Base-by-base conservation (phyloP, 2,888 invertebrate genomes). In the Nomada fucata region DNA sequence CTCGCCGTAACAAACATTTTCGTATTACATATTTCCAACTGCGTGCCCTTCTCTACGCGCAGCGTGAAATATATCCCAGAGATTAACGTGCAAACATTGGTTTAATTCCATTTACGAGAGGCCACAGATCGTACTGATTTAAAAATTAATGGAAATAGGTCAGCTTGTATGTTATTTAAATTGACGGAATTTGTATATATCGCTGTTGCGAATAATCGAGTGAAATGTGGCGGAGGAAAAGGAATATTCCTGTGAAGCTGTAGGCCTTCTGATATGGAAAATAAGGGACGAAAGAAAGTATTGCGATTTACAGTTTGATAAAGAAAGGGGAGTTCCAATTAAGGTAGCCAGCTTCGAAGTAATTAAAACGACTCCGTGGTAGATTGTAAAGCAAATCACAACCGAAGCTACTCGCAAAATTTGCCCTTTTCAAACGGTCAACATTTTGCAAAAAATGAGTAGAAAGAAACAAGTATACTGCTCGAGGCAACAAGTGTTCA, bases 101-200 rank as follows among this genome's bases (percentile, higher is more conserved):
- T 78, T 63, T 63, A 26, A n/a, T 52, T 72, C 61, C 50, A 63
- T 78, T 68, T 63, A 44, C n/a, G 55, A 67, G 67, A 29, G 61
- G 36, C 13, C 60, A n/a, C 9, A 42, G 59, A 60, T 69, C 64
- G 15, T 5, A 15, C 23, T n/a, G 70, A 70, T 73, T 53, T 65
- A n/a, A 53, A 55, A 69, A 74, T 79, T 29, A 70, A 81, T 67
- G 75, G 70, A 81, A 79, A 70, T 55, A 47, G 69, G 53, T 1
- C 79, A 42, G 44, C 23, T n/a, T 9, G 10, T 57, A 57, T 69
- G 47, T 80, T 78, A 73, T 70, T 79, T 18, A 75, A 71, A 75
- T 71, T 71, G 65, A 42, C 61, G 15, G 15, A 29, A 5, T 52
- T 57, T 26, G 36, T 68, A 36, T 36, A 36, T 36, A 23, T 70